Conservation (phyloP, 2,888 invertebrate genomes). For the Tipula lateralis region DNA sequence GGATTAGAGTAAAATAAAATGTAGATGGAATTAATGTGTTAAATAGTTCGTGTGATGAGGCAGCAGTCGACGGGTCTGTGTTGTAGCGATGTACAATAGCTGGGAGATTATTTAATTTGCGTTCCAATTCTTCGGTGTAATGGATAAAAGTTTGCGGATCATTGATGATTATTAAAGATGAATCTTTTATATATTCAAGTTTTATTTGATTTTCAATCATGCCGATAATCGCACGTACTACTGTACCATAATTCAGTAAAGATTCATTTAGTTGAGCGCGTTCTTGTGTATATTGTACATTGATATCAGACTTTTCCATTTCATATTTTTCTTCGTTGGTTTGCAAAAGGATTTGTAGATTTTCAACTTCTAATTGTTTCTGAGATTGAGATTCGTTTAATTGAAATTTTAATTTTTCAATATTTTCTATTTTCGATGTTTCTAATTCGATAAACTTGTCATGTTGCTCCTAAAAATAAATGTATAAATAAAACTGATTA, state of each 20-base stretch:
- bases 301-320: neutral
- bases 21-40: neutral
- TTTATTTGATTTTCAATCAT: constrained; percentile 2
- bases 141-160: neutral
- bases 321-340: neutral
- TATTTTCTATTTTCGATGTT: neutral
- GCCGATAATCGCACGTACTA: neutral
- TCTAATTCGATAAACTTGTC: neutral
- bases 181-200: neutral
- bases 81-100: neutral
- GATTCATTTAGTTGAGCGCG: neutral
- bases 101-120: neutral
- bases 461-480: constrained; percentile 2
- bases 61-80: neutral
- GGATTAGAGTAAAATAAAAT: neutral
- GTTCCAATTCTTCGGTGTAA: neutral
- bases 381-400: neutral
- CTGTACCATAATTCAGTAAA: neutral
- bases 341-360: neutral
- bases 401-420: neutral
- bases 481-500: neutral
- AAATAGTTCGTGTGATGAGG: neutral
- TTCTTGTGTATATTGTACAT: neutral
- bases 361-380: neutral
- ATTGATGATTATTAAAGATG: neutral